Base-by-base conservation (phyloP, 2,797 vertebrate genomes). In the Alauda arvensis region DNA sequence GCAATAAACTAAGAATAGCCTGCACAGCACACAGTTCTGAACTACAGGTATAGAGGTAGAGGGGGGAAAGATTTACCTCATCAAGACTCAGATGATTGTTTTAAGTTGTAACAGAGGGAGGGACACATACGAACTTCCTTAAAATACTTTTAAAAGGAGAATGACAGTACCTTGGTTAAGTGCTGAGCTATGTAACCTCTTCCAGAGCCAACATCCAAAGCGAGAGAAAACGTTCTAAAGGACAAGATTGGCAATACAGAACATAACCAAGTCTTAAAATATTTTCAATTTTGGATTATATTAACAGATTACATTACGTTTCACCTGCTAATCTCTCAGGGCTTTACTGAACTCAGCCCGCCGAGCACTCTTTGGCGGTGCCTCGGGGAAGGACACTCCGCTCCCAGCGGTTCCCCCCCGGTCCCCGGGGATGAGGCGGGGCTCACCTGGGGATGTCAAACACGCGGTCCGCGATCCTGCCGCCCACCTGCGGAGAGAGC, bases 181-280 rank as follows among this genome's bases (percentile, higher is more conserved):
- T 99, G 97, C 39, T 97, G 97, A 18, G 98, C 98, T 59, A 99
- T 97, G 92, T 98, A 98, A 93, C 98, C 98, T 96, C 97, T 98
- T 77, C 99, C 99, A 56, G 97, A 97, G 16, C 99, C 98, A 25
- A 99, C 39, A 93, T 99, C 99, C 96, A 99, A 94, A 34, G 97
- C 98, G 59, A 99, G 95, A 62, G 98, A 97, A 86, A 99, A 99
- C 1, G 97, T 97, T 96, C 99, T 99, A 93, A 88, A 90, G 71
- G 10, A 37, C 1, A 74, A 71, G 10, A 57, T 37, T 0, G 42
- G 13, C 31, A 34, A 55, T 4, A 43, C 0, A 52, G 20, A 57
- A 37, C 1, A 15, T 1, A 18, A 66, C 2, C 2, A 48, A 37
- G 4, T 9, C 18, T 46, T 39, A 1, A 12, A 6, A 12, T 14